Evolutionary conservation across 2,113 vertebrate species (phyloP).

Genomic region (Tenrec ecaudatus): DNA sequence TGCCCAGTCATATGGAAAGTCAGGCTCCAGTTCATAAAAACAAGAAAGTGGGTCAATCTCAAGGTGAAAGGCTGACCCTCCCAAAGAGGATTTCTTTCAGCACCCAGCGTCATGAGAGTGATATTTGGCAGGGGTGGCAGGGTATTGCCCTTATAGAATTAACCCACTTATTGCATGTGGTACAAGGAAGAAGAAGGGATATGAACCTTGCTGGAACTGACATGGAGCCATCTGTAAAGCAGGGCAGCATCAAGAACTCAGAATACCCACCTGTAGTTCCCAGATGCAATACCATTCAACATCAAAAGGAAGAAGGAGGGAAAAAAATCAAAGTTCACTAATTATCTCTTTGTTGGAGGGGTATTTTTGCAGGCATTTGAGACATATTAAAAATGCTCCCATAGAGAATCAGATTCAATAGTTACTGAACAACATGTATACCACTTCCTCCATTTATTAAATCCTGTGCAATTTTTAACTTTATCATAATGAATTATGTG

Average conservation of each 20-base stretch:
- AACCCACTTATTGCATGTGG: neutral
- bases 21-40: neutral
- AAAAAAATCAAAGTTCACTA: neutral
- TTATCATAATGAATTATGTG: no score
- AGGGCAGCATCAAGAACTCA: neutral
- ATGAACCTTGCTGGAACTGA: neutral
- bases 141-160: neutral
- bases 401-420: neutral
- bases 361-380: neutral
- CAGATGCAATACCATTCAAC: neutral
- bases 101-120: neutral
- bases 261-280: neutral
- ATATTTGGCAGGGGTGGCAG: fast-evolving
- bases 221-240: neutral
- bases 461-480: no score
- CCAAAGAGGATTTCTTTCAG: neutral
- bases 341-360: neutral
- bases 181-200: neutral
- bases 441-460: no score
- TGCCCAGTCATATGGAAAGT: neutral
- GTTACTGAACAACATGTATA: neutral
- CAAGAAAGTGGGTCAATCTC: slow-evolving; percentile 48
- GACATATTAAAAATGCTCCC: neutral
- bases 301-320: neutral
- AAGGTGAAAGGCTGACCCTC: neutral